Base-by-base conservation (phyloP, 2,113 vertebrate genomes). In the Tylochromis polylepis region DNA sequence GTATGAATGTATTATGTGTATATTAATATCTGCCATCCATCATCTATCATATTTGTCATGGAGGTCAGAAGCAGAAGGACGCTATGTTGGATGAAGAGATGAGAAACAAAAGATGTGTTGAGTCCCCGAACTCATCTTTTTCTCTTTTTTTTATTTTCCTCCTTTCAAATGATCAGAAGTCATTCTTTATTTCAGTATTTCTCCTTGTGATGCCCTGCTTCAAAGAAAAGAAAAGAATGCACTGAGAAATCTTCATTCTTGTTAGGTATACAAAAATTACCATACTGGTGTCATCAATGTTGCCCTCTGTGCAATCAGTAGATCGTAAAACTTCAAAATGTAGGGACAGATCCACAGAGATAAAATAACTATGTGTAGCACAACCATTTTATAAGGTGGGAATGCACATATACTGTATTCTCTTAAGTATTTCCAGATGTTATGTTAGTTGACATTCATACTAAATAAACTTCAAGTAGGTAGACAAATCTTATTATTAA, bases 11-110 rank as follows among this genome's bases (percentile, higher is more conserved):
- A 22, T 88, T 58, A 56, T 72, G 80, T 46, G 20, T 51, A 31
- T 56, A 67, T 85, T 56, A 58, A 79, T 86, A 78, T 81, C 78
- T 86, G 53, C 53, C 67, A 62, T 46, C 53, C 38, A 31, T 85
- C 87, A 80, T 78, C 85, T 29, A 41, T 93, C 90, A 90, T 53
- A 53, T 60, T 27, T 67, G 72, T 79, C 60, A 88, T 43, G 82
- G 16, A 53, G 84, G 84, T 85, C 86, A 87, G 82, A 38, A 27
- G 27, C 57, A 56, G 31, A 53, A 36, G 55, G 67, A 82, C 11
- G 5, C 41, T n/a, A 51, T 27, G 5, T 5, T 16, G n/a, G 55
- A 86, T 59, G 62, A 46, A 38, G 14, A 41, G 34, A 81, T 53
- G 20, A 56, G 55, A 84, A 82, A 86, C 49, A 58, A 51, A 83